Evolutionary conservation across 1,140 invertebrate species (phyloP).

Genomic region (Drosophila sechellia): DNA sequence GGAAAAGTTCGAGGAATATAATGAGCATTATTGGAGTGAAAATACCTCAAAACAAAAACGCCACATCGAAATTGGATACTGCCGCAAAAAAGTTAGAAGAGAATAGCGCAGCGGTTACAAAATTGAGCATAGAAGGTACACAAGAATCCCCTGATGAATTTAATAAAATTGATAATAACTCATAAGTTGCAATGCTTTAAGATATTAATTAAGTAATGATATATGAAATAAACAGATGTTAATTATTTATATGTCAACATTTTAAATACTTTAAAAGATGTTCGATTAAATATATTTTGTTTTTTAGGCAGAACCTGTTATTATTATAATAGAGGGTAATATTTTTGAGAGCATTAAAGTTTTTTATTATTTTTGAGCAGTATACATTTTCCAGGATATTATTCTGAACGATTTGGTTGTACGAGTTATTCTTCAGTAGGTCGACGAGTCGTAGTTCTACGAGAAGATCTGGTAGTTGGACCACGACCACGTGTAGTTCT

Average conservation of each 20-base stretch:
- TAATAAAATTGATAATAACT: background rate
- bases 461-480: background rate
- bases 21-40: background rate
- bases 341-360: constrained; percentile 28
- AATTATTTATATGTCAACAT: too few relatives aligned
- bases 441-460: background rate
- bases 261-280: too few relatives aligned
- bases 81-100: background rate
- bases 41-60: background rate
- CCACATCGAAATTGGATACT: background rate
- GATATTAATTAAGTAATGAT: background rate
- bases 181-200: background rate
- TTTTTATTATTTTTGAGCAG: constrained; percentile 1
- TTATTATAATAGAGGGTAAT: too few relatives aligned
- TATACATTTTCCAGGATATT: background rate
- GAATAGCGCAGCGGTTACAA: background rate
- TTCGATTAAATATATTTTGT: background rate
- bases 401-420: too few relatives aligned
- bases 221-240: background rate
- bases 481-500: too few relatives aligned
- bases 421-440: background rate
- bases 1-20: background rate
- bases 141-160: background rate
- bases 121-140: background rate
- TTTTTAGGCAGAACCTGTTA: background rate